Evolutionary conservation across 2,113 vertebrate species (phyloP).

Genomic region (Aramus guarauna): DNA sequence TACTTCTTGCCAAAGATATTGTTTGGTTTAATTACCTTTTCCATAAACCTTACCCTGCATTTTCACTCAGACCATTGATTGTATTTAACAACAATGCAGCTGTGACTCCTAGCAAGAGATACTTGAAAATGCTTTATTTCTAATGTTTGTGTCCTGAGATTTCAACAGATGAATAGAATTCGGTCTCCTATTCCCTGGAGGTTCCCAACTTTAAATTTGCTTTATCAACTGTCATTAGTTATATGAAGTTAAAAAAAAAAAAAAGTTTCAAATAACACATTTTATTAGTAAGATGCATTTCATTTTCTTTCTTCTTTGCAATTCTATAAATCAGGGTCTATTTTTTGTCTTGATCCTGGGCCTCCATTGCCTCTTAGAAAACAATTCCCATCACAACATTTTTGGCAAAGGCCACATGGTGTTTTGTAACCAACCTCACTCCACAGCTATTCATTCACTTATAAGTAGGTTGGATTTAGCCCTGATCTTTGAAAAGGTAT

Average conservation of each 20-base stretch:
- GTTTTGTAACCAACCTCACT: not conserved
- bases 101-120: not conserved
- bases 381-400: not conserved
- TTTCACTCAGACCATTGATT: not conserved
- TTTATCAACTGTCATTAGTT: not conserved
- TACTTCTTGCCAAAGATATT: not conserved
- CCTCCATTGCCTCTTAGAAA: not conserved
- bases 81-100: not conserved
- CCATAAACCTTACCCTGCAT: not conserved
- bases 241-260: not conserved
- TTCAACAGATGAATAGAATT: not conserved
- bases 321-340: not conserved
- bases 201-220: not conserved
- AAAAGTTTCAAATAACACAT: not conserved
- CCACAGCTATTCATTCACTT: not conserved
- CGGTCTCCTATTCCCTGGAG: not conserved
- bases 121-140: not conserved
- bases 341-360: not conserved
- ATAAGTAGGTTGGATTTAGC: not conserved
- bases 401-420: not conserved
- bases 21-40: not conserved
- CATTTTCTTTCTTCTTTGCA: not conserved
- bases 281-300: not conserved
- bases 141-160: not conserved
- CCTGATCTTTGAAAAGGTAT: not conserved